Conservation (phyloP, 2,797 vertebrate genomes). For the Halcyon leucocephala region DNA sequence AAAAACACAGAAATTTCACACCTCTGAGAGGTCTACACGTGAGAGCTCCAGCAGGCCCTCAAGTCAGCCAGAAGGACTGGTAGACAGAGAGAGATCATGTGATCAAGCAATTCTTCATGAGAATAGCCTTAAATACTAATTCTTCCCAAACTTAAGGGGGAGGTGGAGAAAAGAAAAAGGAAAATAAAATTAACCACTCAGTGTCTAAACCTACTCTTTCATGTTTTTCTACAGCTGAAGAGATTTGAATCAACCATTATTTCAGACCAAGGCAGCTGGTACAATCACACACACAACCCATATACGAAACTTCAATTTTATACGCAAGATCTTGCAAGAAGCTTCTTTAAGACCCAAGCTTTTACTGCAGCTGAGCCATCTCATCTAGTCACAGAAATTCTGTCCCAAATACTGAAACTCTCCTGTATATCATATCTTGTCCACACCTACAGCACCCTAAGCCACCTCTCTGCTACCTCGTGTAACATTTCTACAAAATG, state of each 20-base stretch:
- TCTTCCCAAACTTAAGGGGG: not conserved
- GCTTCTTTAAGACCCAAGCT: not conserved
- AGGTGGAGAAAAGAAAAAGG: not conserved
- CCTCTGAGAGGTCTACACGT: not conserved
- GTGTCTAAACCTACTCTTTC: not conserved
- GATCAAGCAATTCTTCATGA: not conserved
- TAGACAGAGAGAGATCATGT: rapidly evolving
- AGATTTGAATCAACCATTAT: not conserved
- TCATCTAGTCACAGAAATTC: not conserved
- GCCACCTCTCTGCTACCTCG: not conserved
- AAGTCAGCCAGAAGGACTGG: not conserved
- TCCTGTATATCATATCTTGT: not conserved
- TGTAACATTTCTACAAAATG: rapidly evolving
- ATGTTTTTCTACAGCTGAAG: not conserved
- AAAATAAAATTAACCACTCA: not conserved
- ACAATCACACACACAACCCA: not conserved
- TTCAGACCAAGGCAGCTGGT: not conserved
- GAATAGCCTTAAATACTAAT: not conserved
- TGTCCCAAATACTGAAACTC: not conserved
- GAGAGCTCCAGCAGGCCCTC: not conserved
- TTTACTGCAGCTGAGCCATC: not conserved
- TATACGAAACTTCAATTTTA: not conserved
- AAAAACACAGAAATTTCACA: not conserved
- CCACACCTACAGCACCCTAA: not conserved
- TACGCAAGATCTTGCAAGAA: not conserved